Percentiles rank a stretch among this genome's conserved stretches.
phyloP scores from a whole-genome alignment of 2,113 vertebrate species.

The Pandion haliaetus region DNA sequence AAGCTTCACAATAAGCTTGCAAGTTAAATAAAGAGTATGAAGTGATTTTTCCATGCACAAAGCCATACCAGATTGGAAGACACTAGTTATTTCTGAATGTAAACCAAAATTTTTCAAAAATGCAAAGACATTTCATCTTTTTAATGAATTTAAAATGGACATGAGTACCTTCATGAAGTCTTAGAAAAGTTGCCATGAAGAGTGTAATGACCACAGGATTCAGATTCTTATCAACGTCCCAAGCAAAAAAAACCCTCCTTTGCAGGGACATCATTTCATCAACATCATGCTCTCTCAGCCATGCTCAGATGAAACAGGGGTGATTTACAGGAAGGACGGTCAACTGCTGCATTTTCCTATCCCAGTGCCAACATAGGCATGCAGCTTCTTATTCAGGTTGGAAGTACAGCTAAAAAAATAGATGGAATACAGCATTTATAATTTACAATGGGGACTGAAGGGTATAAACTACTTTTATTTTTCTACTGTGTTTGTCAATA shows the following conservation, averaged over 20 bases:
- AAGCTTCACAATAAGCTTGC: neutral
- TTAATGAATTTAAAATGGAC: neutral
- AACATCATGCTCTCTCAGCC: neutral
- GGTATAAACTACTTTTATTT: neutral
- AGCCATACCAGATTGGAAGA: neutral
- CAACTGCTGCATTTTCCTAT: neutral
- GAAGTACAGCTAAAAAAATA: neutral
- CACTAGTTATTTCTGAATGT: neutral
- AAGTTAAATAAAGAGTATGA: neutral
- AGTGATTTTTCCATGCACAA: neutral
- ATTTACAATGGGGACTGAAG: neutral
- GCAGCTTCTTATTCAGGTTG: neutral
- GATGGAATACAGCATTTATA: neutral
- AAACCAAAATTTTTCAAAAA: neutral
- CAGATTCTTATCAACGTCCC: neutral
- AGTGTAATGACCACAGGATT: neutral
- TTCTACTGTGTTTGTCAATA: neutral
- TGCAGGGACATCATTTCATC: neutral
- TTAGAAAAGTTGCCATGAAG: neutral
- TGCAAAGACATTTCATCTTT: neutral
- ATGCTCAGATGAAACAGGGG: neutral
- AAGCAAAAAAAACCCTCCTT: neutral
- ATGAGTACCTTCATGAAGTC: neutral
- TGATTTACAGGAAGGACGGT: neutral
- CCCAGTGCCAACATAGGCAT: neutral